phyloP scores from a whole-genome alignment of 1,140 invertebrate genomes.

The Harpegnathos saltator region DNA sequence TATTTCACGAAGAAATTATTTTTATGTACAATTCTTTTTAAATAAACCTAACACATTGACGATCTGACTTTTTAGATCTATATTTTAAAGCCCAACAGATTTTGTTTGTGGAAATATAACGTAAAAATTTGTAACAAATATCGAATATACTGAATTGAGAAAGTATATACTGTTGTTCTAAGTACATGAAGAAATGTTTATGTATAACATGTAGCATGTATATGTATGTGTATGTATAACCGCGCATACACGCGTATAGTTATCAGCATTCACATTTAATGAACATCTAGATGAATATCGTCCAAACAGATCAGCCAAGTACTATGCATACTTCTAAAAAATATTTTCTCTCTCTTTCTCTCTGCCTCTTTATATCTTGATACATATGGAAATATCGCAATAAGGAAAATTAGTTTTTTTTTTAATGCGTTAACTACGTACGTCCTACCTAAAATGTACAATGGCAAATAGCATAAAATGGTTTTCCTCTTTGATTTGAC shows the following conservation, averaged over 20 bases:
- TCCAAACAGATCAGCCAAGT: constrained; percentile 52
- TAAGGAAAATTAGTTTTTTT: constrained; percentile 39
- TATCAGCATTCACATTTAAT: constrained; percentile 53
- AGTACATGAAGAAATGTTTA: constrained; percentile 50
- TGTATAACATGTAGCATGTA: background rate
- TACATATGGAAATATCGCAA: constrained; percentile 23
- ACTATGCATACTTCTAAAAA: constrained; percentile 49
- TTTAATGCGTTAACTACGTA: constrained; percentile 31
- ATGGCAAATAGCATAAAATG: constrained; percentile 70
- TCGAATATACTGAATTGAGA: constrained; percentile 16
- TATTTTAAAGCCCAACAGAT: constrained; percentile 11
- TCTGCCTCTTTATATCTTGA: constrained; percentile 16
- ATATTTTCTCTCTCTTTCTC: constrained; percentile 48
- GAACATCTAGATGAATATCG: constrained; percentile 57
- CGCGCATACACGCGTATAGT: background rate
- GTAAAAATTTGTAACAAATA: constrained; percentile 13
- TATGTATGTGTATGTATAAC: no score
- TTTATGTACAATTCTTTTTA: constrained; percentile 56
- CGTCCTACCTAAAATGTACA: constrained; percentile 67
- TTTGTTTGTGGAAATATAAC: constrained; percentile 4
- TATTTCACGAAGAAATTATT: constrained; percentile 15
- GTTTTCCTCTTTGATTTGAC: constrained; percentile 66
- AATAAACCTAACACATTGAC: constrained; percentile 40
- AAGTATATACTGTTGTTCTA: constrained; percentile 28
- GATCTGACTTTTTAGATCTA: background rate